Evolutionary conservation across 2,113 vertebrate species (phyloP), one percentile per base, ranked within the genome.

Genomic region (Lagopus leucura): DNA sequence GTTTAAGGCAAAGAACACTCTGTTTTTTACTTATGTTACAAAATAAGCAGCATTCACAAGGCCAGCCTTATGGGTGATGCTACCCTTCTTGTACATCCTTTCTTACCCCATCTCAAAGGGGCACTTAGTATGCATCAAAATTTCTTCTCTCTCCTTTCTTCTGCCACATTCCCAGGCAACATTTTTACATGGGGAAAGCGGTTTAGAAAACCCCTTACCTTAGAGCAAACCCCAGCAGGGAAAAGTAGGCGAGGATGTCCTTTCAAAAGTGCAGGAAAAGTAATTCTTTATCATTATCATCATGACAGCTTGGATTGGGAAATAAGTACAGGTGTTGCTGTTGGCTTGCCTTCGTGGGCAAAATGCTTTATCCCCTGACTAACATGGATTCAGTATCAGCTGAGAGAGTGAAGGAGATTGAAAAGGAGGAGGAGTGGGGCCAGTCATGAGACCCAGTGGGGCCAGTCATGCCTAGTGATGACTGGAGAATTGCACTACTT

Each of bases 201-300:
- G 48, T 70, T 69, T 43, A 38, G 21, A 60, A 74, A 86, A 71
- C 22, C 61, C 57, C 57, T 89, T 82, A 42, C 6, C 45, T 64
- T 32, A 74, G 2, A 60, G 21, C 21, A 80, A 88, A 80, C n/a
- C 21, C 58, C 2, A 0, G 40, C 28, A 38, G 42, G 13, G 45
- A 34, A 72, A 77, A 48, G 66, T 69, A 84, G 43, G 47, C 1
- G 2, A 71, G 21, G 3, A 45, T 79, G 58, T 76, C 54, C 65
- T 91, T 89, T 76, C 74, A 63, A 10, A 89, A 76, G 19, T 38
- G 32, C 70, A 74, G 60, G 64, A 69, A 55, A 95, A 90, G 38
- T 14, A 25, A 78, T 88, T 28, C 72, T 96, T 91, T 77, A 54
- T 80, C 89, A 36, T 75, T 77, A 70, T 30, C 34, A 72, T 28